These are phyloP conservation scores for Phortica magna DNA, from an alignment of 2,888 invertebrate genomes.

Conservation along the genomic window DNA sequence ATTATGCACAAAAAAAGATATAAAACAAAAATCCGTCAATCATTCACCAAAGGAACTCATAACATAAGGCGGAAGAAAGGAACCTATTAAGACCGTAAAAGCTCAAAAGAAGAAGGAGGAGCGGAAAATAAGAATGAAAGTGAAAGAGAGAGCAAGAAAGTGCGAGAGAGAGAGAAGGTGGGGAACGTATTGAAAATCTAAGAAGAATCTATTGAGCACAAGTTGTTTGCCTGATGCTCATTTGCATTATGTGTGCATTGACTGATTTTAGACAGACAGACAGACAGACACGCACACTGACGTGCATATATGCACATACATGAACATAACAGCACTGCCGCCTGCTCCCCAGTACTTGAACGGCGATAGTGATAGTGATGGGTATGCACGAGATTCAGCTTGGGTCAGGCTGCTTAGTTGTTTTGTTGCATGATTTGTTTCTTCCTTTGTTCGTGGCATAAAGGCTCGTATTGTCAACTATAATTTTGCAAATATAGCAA, in stretches of 20 bases:
- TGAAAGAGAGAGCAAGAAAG: no score
- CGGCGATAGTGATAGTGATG: neutral
- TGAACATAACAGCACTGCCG: neutral
- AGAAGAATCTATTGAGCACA: constrained; percentile 38
- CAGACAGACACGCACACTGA: neutral
- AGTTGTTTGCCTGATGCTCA: constrained; percentile 51
- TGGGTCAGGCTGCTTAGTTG: neutral
- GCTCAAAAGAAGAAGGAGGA: constrained; percentile 16
- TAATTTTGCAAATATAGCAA: constrained; percentile 69
- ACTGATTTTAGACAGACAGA: constrained; percentile 31
- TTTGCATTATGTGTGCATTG: constrained; percentile 44
- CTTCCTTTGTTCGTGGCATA: neutral
- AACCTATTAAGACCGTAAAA: constrained; percentile 15
- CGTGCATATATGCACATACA: neutral
- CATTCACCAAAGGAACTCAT: neutral
- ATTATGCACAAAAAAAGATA: constrained; percentile 35
- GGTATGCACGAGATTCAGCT: neutral
- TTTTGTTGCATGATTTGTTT: neutral
- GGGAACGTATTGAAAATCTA: neutral
- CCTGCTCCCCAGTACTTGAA: neutral
- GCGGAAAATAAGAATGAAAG: neutral
- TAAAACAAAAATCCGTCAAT: neutral
- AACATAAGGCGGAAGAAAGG: neutral
- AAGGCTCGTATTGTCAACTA: constrained; percentile 34
- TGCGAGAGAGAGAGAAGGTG: no score